phyloP scores from a whole-genome alignment of 2,797 vertebrate genomes.

The Poecilia velifera region DNA sequence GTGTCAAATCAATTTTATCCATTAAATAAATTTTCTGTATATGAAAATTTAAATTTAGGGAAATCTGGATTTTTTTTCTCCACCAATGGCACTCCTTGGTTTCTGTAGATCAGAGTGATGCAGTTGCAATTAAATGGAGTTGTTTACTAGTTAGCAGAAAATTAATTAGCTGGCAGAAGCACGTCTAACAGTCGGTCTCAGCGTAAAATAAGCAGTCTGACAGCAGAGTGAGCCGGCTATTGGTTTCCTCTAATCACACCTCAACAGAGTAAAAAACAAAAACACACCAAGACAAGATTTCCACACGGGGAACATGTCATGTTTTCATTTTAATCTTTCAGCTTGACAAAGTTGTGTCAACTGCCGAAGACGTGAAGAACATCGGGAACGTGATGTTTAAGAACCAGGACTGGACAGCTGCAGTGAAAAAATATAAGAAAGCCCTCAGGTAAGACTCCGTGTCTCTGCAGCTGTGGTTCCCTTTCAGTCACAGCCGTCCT shows the following conservation, averaged over 20 bases:
- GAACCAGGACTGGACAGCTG: constrained; percentile 90
- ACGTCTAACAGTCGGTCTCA: not conserved
- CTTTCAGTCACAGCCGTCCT: not conserved
- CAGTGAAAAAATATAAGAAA: constrained; percentile 93
- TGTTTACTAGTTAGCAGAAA: not conserved
- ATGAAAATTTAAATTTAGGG: not conserved
- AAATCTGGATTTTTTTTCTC: not conserved
- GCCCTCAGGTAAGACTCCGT: constrained; percentile 86
- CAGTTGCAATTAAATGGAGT: not conserved
- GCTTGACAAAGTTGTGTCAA: constrained; percentile 88
- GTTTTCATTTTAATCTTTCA: constrained; percentile 59
- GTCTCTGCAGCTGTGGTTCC: not conserved
- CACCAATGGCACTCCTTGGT: not conserved
- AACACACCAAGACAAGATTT: not conserved
- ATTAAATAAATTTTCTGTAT: not conserved
- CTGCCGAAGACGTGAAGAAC: constrained; percentile 93
- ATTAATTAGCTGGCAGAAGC: not conserved
- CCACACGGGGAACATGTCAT: not conserved
- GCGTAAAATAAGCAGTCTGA: not conserved
- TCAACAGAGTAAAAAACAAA: not conserved
- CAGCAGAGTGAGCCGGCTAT: not conserved
- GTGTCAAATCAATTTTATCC: not conserved
- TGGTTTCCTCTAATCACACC: not conserved
- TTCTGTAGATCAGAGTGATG: not conserved
- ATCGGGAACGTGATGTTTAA: constrained; percentile 95